Evolutionary conservation across 2,888 invertebrate genomes (phyloP).

Genomic region (Erynnis tages): DNA sequence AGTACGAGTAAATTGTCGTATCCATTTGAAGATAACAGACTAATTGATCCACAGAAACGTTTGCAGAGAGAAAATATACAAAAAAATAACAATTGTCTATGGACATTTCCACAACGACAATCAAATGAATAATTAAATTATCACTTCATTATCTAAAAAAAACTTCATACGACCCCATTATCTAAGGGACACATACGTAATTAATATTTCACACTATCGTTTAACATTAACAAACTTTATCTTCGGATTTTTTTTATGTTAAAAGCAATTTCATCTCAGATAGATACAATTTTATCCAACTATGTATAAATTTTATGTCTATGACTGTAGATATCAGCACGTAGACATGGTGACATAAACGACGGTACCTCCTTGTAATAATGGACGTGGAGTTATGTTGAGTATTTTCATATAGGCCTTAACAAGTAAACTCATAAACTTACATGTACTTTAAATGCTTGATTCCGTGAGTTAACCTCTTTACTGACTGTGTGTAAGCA

Average conservation of each 20-base stretch:
- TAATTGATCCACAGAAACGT: neutral
- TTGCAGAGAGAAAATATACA: neutral
- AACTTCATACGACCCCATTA: no score
- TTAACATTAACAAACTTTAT: neutral
- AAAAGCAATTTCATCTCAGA: neutral
- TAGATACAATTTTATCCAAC: no score
- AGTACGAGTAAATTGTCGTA: no score
- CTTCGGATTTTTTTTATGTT: neutral
- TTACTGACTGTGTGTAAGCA: neutral
- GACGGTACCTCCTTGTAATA: neutral
- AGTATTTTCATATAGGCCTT: conserved; percentile 12
- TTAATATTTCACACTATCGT: neutral
- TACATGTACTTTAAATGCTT: conserved; percentile 5
- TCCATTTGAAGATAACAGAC: no score
- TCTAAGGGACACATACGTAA: no score
- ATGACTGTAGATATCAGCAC: neutral
- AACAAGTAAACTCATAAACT: conserved; percentile 3
- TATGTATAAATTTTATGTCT: neutral
- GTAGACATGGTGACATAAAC: neutral
- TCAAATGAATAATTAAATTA: neutral
- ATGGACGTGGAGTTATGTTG: conserved; percentile 6
- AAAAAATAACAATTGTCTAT: neutral
- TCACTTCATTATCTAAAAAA: neutral
- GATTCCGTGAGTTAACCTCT: neutral
- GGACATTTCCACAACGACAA: neutral